Evolutionary conservation across 2,888 invertebrate species (phyloP).

Genomic region (Vanessa cardui): DNA sequence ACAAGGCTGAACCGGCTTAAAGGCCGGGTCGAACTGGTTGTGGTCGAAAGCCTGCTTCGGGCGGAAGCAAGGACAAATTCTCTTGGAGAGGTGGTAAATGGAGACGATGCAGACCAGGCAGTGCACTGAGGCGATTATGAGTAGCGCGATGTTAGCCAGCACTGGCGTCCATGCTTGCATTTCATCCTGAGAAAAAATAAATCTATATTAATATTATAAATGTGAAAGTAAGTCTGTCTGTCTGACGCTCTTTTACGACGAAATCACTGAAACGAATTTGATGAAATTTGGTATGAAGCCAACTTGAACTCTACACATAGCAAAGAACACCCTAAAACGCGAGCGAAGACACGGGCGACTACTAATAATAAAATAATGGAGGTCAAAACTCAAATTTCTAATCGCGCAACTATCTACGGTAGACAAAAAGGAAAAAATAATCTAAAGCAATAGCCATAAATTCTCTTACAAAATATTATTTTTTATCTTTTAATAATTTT

Average conservation of each 20-base stretch:
- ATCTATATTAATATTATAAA: too few species aligned
- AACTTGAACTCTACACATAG: too few species aligned
- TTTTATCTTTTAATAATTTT: too few species aligned
- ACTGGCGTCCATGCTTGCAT: constrained; percentile 84
- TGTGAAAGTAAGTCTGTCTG: too few species aligned
- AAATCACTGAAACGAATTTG: too few species aligned
- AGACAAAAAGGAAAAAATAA: too few species aligned
- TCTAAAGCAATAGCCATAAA: too few species aligned
- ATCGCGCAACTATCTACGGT: neutral
- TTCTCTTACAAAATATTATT: too few species aligned
- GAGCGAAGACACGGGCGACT: too few species aligned
- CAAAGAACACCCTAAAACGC: too few species aligned
- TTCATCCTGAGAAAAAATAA: constrained; percentile 64
- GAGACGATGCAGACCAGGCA: constrained; percentile 79
- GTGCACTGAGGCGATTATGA: constrained; percentile 83
- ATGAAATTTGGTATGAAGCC: too few species aligned
- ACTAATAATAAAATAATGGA: neutral
- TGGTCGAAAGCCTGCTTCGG: constrained; percentile 75
- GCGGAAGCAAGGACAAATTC: constrained; percentile 82
- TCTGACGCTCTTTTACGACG: too few species aligned
- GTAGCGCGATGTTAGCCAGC: constrained; percentile 84
- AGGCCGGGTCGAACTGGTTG: constrained; percentile 77
- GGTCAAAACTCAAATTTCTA: neutral
- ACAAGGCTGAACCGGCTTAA: constrained; percentile 60
- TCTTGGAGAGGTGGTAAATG: constrained; percentile 80